Evolutionary conservation across 2,113 vertebrate genomes (phyloP), one percentile per base, ranked within the genome.

Genomic region (Pseudorasbora parva): DNA sequence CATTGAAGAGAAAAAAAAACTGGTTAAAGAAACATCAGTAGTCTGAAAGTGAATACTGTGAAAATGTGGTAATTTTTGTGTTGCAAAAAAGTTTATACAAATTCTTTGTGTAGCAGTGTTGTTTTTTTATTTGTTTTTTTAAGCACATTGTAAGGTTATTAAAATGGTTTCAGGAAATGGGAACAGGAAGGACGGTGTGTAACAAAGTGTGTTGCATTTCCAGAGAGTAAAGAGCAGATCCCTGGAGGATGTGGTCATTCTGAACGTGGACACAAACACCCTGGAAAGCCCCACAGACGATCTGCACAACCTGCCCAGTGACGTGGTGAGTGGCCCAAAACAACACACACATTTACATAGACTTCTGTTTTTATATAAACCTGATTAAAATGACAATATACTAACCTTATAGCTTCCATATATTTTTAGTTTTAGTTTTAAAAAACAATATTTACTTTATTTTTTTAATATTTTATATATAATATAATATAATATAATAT

Each of bases 231-330:
- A 94, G 91, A 96, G 93, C 80, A 95, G 95, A 80, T 97, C 96
- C 41, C 89, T 98, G 91, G 98, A 99, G 90, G 98, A 99, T 85
- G 97, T 98, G 90, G 94, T 99, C 89, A 94, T 99, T 88, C 89
- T 99, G 78, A 99, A 99, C 85, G 96, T 98, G 92, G 98, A 99
- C 90, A 97, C 96, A 86, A 99, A 99, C 92, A 95, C 96, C 83
- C 93, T 98, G 91, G 98, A 99, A 93, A 97, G 94, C 83, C 96
- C 97, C 21, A 96, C 95, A 86, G 97, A 96, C 89, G 98, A 99
- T 94, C 92, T 99, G 91, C 95, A 89, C 92, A 96, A 94, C 92
- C 94, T 99, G 21, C 98, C 98, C 14, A 90, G 95, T 90, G 98
- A 98, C 49, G 97, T 98, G 96, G 98, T 99, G 81, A 78, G 81